A percentile compares a stretch with the other conserved stretches of the same genome.
Evolutionary conservation across 2,797 vertebrate genomes (phyloP).

Genomic region (Danio tinwini): DNA sequence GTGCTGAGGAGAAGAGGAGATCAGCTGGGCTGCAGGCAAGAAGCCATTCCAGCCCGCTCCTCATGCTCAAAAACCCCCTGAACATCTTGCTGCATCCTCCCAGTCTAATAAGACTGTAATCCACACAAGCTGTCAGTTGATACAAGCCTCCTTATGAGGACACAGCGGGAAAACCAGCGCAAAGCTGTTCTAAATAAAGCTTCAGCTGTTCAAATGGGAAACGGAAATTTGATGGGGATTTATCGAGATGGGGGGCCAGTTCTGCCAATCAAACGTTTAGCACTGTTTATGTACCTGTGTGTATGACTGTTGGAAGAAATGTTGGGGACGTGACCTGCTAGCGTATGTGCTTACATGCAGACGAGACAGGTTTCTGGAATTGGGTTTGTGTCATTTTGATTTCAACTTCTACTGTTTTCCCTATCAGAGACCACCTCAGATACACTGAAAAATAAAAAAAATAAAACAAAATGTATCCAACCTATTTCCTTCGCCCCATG

Average conservation of each 20-base stretch:
- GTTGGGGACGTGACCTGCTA: conserved; percentile 13
- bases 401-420: not conserved
- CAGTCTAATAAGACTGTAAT: conserved; percentile 84
- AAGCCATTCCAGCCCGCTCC: conserved; percentile 72
- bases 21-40: conserved; percentile 76
- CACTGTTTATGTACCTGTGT: conserved; percentile 44
- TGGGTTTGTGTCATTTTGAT: not conserved
- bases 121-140: conserved; percentile 88
- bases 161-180: conserved; percentile 72
- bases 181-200: conserved; percentile 79
- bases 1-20: conserved; percentile 73
- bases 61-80: conserved; percentile 77
- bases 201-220: conserved; percentile 73
- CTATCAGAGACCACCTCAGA: not conserved
- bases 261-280: conserved; percentile 53
- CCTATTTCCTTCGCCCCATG: too few species aligned
- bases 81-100: conserved; percentile 84
- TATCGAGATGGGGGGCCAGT: conserved; percentile 55
- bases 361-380: not conserved
- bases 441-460: not conserved
- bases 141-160: conserved; percentile 82
- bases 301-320: conserved; percentile 5
- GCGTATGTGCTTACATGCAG: not conserved
- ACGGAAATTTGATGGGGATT: conserved; percentile 72
- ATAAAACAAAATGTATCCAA: not conserved